phyloP scores from a whole-genome alignment of 2,113 vertebrate species.

The Mastomys coucha region DNA sequence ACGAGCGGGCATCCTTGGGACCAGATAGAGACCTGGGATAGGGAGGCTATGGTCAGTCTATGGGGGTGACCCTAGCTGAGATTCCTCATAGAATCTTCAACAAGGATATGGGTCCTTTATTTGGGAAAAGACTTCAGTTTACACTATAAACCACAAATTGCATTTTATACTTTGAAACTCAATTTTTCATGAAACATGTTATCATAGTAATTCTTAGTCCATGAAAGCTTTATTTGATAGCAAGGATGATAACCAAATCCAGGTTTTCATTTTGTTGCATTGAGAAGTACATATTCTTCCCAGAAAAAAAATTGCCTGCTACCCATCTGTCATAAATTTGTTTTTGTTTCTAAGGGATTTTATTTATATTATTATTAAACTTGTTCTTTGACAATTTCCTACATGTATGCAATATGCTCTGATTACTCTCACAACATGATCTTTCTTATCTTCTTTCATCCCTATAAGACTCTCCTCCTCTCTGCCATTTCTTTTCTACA shows the following conservation, averaged over 20 bases:
- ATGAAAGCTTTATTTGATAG: neutral
- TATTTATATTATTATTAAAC: neutral
- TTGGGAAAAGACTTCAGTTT: neutral
- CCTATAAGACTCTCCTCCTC: accelerated
- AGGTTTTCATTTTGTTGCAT: neutral
- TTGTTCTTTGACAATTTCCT: neutral
- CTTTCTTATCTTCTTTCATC: neutral
- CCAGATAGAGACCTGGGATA: too few species aligned
- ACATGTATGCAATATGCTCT: neutral
- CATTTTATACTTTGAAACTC: neutral
- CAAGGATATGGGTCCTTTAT: too few species aligned
- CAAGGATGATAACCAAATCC: neutral
- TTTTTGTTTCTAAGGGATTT: neutral
- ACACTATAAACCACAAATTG: neutral
- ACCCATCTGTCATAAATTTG: neutral
- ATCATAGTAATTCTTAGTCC: neutral
- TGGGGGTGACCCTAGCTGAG: too few species aligned
- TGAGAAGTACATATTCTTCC: neutral
- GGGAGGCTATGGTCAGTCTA: too few species aligned
- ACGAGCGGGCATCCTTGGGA: too few species aligned
- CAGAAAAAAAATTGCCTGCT: neutral
- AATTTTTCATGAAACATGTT: neutral
- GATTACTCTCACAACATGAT: neutral
- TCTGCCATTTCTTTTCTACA: neutral
- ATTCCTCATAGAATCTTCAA: neutral